These are phyloP conservation scores for Elymnias hypermnestra DNA, from an alignment of 1,140 invertebrate species.

Conservation along the genomic window DNA sequence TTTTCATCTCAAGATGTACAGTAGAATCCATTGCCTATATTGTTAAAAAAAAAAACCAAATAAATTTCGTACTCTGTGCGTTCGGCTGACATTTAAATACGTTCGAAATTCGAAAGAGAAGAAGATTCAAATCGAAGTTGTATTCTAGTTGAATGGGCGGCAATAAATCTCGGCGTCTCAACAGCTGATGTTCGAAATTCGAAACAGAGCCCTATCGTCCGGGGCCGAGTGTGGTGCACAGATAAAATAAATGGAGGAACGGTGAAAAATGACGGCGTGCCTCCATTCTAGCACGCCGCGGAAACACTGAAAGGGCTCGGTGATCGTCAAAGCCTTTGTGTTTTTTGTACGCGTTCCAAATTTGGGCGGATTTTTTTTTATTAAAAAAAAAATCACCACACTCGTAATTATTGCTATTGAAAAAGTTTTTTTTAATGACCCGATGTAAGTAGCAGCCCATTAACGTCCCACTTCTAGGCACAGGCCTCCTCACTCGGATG, in stretches of 20 bases:
- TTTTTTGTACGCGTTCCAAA: slow-evolving; percentile 15
- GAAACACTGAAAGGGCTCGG: slow-evolving; percentile 54
- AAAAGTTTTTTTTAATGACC: slow-evolving; percentile 22
- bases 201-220: slow-evolving; percentile 34
- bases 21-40: background rate
- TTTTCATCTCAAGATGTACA: too few relatives aligned
- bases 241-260: slow-evolving; percentile 70
- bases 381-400: slow-evolving; percentile 12
- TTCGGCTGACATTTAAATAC: slow-evolving; percentile 31
- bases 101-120: slow-evolving; percentile 6
- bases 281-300: slow-evolving; percentile 32
- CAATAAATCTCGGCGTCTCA: slow-evolving; percentile 63
- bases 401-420: slow-evolving; percentile 14
- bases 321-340: slow-evolving; percentile 28
- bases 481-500: too few relatives aligned
- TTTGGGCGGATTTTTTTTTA: slow-evolving; percentile 14
- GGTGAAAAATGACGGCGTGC: slow-evolving; percentile 61
- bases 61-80: slow-evolving; percentile 10
- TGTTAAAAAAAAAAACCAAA: background rate
- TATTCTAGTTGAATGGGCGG: slow-evolving; percentile 48
- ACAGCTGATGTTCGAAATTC: slow-evolving; percentile 53
- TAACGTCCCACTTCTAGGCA: too few relatives aligned
- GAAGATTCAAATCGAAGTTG: slow-evolving; percentile 28
- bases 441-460: slow-evolving; percentile 1
- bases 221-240: slow-evolving; percentile 51